phyloP scores from a whole-genome alignment of 2,113 vertebrate genomes.

The Thunnus thynnus region DNA sequence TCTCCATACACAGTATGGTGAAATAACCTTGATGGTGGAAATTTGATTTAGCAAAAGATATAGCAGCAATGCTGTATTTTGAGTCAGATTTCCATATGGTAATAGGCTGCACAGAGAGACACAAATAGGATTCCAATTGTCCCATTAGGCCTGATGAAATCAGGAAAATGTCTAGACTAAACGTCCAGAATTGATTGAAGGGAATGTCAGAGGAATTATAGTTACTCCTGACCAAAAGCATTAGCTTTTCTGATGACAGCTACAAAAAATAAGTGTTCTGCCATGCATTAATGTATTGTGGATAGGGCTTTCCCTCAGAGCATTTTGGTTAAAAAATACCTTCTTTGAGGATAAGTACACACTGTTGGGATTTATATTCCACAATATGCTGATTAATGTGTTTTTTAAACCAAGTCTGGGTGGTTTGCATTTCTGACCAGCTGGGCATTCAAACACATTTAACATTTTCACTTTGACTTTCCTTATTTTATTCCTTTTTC shows the following conservation, averaged over 20 bases:
- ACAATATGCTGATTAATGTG: constrained; percentile 42
- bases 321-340: constrained; percentile 15
- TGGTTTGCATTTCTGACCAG: constrained; percentile 32
- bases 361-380: constrained; percentile 8
- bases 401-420: constrained; percentile 15
- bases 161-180: constrained; percentile 52
- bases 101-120: constrained; percentile 74
- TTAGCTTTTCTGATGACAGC: constrained; percentile 28
- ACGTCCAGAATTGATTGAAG: constrained; percentile 53
- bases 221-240: constrained; percentile 41
- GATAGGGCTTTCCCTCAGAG: constrained; percentile 25
- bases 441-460: background rate
- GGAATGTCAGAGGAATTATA: constrained; percentile 25
- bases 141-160: constrained; percentile 76
- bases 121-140: constrained; percentile 77
- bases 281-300: constrained; percentile 24
- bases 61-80: constrained; percentile 56
- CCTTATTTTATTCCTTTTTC: constrained; percentile 1
- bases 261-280: constrained; percentile 24
- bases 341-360: constrained; percentile 19
- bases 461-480: background rate
- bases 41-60: constrained; percentile 64
- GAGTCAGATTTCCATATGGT: constrained; percentile 75
- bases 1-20: constrained; percentile 56
- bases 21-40: constrained; percentile 71